Base-by-base conservation (phyloP, 2,113 vertebrate species). In the Ictalurus furcatus region DNA sequence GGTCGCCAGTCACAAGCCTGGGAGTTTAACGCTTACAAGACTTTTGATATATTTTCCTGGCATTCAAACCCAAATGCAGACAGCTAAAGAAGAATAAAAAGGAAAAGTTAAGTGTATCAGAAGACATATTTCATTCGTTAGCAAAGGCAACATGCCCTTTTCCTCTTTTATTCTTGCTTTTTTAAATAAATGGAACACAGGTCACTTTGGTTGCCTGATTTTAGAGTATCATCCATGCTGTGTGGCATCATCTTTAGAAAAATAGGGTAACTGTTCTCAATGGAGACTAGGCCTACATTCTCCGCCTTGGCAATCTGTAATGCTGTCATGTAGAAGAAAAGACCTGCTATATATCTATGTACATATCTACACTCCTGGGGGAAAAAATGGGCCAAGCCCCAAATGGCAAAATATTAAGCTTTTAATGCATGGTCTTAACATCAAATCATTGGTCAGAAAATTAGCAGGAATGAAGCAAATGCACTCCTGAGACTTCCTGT, bases 1-100 rank as follows among this genome's bases (percentile, higher is more conserved):
- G 30, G 13, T 58, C 4, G 73, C 23, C 16, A 34, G 17, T 71
- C 65, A 73, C 65, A 85, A 59, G 37, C 67, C 19, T 73, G 21
- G 7, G 1, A 71, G 12, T 54, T 30, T 71, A 37, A 56, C 37
- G 9, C 52, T 37, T 58, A 73, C 23, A 86, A 56, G 48, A 73
- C 17, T 40, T 14, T 58, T 86, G 67, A 85, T 86, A 58, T 58
- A 73, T 86, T 37, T 58, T 58, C 67, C 67, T 86, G 85, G 40
- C 85, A 16, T 86, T 86, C 21, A 86, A 73, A 58, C 13, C 30
- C 17, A 73, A 58, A 54, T 37, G 48, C 30, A 52, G 65, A 85
- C 11, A 37, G 28, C 40, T 69, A 16, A 3, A 58, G 7, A 40
- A 11, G 28, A 34, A 34, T 34, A 17, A 81, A 56, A 16, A 81